These are phyloP conservation scores for Meloidogyne exigua DNA, from an alignment of 1,140 invertebrate genomes.

Conservation along the genomic window DNA sequence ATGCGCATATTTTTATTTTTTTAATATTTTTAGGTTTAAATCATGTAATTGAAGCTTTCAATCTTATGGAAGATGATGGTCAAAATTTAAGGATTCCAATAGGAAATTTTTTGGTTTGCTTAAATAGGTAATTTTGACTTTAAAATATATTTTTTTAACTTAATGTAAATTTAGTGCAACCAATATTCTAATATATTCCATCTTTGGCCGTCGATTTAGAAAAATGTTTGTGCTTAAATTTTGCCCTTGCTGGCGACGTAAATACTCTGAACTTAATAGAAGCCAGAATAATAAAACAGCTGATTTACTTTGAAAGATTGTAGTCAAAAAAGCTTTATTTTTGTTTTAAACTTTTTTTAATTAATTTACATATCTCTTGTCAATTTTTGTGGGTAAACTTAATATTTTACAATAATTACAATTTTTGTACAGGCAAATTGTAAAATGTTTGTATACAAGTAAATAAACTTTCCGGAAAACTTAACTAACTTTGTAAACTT, in stretches of 20 bases:
- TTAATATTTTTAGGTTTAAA: constrained; percentile 44
- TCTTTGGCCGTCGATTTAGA: constrained; percentile 53
- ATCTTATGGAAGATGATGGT: constrained; percentile 13
- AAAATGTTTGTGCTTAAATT: constrained; percentile 38
- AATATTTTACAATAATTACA: too few species aligned
- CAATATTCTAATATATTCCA: constrained; percentile 56
- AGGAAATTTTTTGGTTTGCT: constrained; percentile 57
- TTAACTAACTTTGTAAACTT: too few species aligned
- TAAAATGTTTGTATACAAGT: too few species aligned
- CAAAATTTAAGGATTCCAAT: constrained; percentile 51
- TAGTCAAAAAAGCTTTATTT: too few species aligned
- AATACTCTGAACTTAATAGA: constrained; percentile 23
- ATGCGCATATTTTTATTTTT: background rate
- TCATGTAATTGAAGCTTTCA: constrained; percentile 57
- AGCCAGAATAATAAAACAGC: constrained; percentile 15
- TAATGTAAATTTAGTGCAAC: constrained; percentile 51
- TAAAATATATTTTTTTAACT: too few species aligned
- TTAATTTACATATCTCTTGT: too few species aligned
- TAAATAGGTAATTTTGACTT: constrained; percentile 50
- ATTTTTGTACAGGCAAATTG: too few species aligned
- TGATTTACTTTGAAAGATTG: background rate
- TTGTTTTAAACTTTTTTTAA: background rate
- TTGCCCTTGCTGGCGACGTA: constrained; percentile 35
- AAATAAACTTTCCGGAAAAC: too few species aligned
- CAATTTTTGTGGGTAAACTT: too few species aligned